Percentiles rank a stretch among this genome's conserved stretches.
Evolutionary conservation across 1,140 invertebrate genomes (phyloP).

Genomic region (Ostrea edulis): DNA sequence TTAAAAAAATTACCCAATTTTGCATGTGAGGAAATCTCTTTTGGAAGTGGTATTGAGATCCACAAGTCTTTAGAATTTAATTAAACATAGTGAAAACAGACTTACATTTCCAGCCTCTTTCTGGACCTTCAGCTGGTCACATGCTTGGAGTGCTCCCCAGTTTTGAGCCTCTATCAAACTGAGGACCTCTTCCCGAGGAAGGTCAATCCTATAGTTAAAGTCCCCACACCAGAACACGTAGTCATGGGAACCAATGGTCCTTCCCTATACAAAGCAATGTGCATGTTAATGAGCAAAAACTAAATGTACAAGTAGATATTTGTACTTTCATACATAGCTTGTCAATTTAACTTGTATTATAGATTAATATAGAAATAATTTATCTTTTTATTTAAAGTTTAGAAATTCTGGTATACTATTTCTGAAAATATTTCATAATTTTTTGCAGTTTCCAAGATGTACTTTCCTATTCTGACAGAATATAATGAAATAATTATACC

Average conservation of each 20-base stretch:
- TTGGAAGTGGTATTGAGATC: too few species aligned
- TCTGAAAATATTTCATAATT: too few species aligned
- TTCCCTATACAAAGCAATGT: conserved; percentile 81
- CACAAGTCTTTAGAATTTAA: too few species aligned
- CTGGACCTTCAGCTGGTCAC: conserved; percentile 92
- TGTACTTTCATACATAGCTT: too few species aligned
- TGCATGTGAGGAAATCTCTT: too few species aligned
- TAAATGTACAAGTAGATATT: background rate
- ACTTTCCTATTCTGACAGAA: background rate
- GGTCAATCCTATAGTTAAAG: conserved; percentile 99
- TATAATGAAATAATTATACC: background rate
- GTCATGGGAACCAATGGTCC: conserved; percentile 96
- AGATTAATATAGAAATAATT: too few species aligned
- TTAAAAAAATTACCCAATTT: too few species aligned
- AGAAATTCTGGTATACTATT: too few species aligned
- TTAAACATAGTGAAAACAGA: background rate
- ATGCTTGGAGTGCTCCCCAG: conserved; percentile 87
- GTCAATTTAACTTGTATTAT: too few species aligned
- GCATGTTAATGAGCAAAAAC: background rate
- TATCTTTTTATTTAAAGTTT: too few species aligned
- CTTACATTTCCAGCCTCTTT: conserved; percentile 79
- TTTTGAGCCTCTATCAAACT: conserved; percentile 90
- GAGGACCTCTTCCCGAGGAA: conserved; percentile 96
- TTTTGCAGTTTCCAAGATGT: too few species aligned
- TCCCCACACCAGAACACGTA: conserved; percentile 99